These are phyloP conservation scores for Gobiocypris rarus DNA, from an alignment of 2,113 vertebrate species.

Conservation along the genomic window DNA sequence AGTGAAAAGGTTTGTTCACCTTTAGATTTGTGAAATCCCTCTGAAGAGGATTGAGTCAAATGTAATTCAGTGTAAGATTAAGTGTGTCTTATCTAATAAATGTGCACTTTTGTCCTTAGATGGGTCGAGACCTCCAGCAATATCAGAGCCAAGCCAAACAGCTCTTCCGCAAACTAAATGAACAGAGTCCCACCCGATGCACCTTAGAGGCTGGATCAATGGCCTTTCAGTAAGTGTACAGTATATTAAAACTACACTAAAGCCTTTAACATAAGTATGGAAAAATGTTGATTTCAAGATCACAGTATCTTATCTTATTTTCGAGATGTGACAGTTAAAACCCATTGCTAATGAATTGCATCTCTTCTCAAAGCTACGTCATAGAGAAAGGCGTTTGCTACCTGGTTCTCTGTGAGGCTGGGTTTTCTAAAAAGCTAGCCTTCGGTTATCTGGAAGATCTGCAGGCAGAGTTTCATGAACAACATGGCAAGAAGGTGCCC, in stretches of 20 bases:
- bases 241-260: not conserved
- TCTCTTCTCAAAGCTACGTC: constrained; percentile 81
- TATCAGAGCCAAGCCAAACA: constrained; percentile 99
- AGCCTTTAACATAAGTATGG: not conserved
- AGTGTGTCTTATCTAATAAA: constrained; percentile 13
- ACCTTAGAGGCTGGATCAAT: constrained; percentile 93
- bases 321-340: not conserved
- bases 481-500: constrained; percentile 94
- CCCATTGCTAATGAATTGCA: not conserved
- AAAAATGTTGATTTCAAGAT: not conserved
- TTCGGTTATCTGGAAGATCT: constrained; percentile 96
- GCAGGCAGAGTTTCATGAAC: constrained; percentile 96
- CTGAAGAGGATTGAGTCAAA: not conserved
- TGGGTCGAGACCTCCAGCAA: constrained; percentile 94
- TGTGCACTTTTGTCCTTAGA: constrained; percentile 69
- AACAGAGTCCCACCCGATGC: constrained; percentile 94
- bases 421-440: constrained; percentile 94
- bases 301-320: not conserved
- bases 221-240: constrained; percentile 92
- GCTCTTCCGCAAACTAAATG: constrained; percentile 94
- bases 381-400: constrained; percentile 97
- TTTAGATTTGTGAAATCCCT: constrained; percentile 8
- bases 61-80: not conserved
- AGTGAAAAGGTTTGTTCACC: constrained; percentile 80
- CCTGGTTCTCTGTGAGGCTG: constrained; percentile 92